A percentile compares a stretch with the other conserved stretches of the same genome.
Evolutionary conservation across 2,113 vertebrate genomes (phyloP).

Genomic region (Erythrolamprus reginae): DNA sequence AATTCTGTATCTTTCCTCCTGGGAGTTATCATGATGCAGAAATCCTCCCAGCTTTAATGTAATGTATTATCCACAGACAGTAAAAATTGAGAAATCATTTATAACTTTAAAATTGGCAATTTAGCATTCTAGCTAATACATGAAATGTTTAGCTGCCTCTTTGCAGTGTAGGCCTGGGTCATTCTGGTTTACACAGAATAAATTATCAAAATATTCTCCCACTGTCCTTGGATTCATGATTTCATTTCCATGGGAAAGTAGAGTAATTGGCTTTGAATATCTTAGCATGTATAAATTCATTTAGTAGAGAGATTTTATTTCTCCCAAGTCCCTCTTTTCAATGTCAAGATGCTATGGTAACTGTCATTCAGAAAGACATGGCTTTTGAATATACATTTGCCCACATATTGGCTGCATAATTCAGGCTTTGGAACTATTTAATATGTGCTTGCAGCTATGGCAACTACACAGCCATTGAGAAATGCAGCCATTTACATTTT

Average conservation of each 20-base stretch:
- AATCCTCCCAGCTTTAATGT: background rate
- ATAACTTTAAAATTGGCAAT: background rate
- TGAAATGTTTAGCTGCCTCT: background rate
- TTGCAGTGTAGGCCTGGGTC: background rate
- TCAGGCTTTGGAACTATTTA: background rate
- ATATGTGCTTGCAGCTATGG: background rate
- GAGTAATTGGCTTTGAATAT: background rate
- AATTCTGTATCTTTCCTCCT: background rate
- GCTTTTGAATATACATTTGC: background rate
- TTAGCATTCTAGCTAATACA: background rate
- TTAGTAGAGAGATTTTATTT: background rate
- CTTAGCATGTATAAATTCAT: background rate
- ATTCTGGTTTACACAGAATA: background rate
- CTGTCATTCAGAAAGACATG: background rate
- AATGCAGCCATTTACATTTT: background rate
- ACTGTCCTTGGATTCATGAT: background rate
- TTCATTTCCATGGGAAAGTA: background rate
- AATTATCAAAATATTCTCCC: background rate
- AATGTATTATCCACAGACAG: background rate
- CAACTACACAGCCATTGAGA: background rate
- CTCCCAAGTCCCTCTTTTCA: background rate
- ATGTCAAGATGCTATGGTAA: background rate
- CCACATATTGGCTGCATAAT: background rate
- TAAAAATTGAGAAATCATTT: background rate
- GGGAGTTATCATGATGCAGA: background rate